Base-by-base conservation (phyloP, 1,140 invertebrate species). In the Drosophila bipectinata region DNA sequence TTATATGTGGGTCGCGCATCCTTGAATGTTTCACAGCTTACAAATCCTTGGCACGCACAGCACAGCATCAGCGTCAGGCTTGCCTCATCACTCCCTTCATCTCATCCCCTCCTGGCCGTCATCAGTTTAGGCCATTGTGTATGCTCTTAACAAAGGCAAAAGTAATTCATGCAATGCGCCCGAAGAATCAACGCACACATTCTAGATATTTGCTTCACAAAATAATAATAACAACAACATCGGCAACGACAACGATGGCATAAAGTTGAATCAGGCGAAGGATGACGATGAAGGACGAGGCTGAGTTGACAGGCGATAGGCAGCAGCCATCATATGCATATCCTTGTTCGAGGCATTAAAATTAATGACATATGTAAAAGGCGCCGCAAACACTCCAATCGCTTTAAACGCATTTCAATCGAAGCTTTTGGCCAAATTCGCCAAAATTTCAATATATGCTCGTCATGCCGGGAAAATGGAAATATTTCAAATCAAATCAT, bases 131-230 rank as follows among this genome's bases (percentile, higher is more conserved):
- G 62, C 34, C 68, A 73, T 66, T 81, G 79, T 83, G 79, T 81
- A 83, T 82, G 58, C 74, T 81, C 66, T 73, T 68, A 78, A 78
- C 79, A 82, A 81, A 83, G 79, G 79, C 74, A 74, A 69, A 81
- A 81, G 75, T 81, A 81, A 81, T 81, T 81, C 79, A 81, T 64
- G 79, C 78, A 81, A 78, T 81, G 78, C 78, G 78, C 56, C 66
- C 58, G 72, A 66, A 80, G 72, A 66, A 78, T 79, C 77, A 79
- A 79, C 77, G 63, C 77, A 75, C 63, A 79, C 77, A 82, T 82
- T 73, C 73, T 72, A 66, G 56, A 68, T 82, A 81, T 82, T 82
- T 81, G 61, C 71, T 41, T 52, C 61, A 63, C 61, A 63, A 73
- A 74, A 74, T 74, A 74, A 74, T 74, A 34, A 41, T 53, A 74